phyloP scores from a whole-genome alignment of 2,113 vertebrate genomes.

The Seriola aureovittata region DNA sequence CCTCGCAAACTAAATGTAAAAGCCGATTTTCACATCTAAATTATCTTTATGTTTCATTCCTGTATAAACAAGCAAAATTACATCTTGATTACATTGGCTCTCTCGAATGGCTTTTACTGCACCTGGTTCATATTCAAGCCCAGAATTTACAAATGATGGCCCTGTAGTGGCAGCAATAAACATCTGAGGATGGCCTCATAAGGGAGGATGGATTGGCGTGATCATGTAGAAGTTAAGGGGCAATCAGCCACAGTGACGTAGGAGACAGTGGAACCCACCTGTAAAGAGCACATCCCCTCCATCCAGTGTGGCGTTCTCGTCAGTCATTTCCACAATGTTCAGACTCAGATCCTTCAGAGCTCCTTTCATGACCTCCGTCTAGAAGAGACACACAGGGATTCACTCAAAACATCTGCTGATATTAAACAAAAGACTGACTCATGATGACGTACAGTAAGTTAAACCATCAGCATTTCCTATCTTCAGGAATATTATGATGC shows the following conservation, averaged over 20 bases:
- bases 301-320: conserved; percentile 94
- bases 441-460: conserved; percentile 23
- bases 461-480: conserved; percentile 39
- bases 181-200: not conserved
- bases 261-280: conserved; percentile 81
- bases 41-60: too few species aligned
- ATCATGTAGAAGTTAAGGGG: not conserved
- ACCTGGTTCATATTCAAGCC: too few species aligned
- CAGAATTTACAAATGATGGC: not conserved
- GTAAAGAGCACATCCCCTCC: conserved; percentile 98
- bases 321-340: conserved; percentile 95
- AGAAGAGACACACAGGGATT: conserved; percentile 62
- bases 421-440: conserved; percentile 39
- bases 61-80: too few species aligned
- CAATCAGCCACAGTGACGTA: not conserved
- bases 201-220: not conserved
- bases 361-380: conserved; percentile 91
- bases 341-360: conserved; percentile 90
- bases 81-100: too few species aligned
- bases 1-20: too few species aligned
- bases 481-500: conserved; percentile 28
- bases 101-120: too few species aligned
- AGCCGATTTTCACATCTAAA: too few species aligned
- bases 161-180: not conserved
- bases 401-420: conserved; percentile 49